Evolutionary conservation across 1,140 invertebrate species (phyloP).

Genomic region (Coptotermes formosanus): DNA sequence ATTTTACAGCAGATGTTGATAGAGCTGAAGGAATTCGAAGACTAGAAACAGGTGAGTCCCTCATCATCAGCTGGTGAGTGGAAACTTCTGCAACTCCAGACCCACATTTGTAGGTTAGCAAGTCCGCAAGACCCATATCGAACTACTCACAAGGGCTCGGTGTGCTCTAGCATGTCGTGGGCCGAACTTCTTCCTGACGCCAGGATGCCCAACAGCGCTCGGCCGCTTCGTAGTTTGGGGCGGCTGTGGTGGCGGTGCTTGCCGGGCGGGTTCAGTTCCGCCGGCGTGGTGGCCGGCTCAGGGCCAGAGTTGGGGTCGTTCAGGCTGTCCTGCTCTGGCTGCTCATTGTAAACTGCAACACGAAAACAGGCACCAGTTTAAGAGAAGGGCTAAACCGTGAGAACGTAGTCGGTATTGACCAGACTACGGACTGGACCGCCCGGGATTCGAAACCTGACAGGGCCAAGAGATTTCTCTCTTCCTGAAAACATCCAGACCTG

Average conservation of each 20-base stretch:
- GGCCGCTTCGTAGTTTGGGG: not conserved
- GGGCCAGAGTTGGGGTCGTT: conserved; percentile 46
- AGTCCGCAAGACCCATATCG: not conserved
- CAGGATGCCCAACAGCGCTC: conserved; percentile 36
- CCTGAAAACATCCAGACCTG: no score
- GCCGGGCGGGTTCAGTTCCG: not conserved
- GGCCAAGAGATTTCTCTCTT: no score
- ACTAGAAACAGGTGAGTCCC: not conserved
- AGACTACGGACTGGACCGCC: no score
- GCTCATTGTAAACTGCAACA: conserved; percentile 51
- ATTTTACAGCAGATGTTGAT: not conserved
- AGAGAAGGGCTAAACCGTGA: no score
- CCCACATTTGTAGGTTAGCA: not conserved
- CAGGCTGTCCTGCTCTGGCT: conserved; percentile 52
- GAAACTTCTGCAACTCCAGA: not conserved
- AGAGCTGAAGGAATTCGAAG: not conserved
- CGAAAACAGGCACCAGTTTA: not conserved
- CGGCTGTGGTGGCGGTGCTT: conserved; percentile 5
- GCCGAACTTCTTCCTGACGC: conserved; percentile 42
- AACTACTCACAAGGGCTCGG: conserved; percentile 39
- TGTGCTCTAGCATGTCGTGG: conserved; percentile 38
- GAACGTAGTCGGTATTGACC: no score
- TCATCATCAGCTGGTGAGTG: not conserved
- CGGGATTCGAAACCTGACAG: no score
- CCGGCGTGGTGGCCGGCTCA: conserved; percentile 32